These are phyloP conservation scores for Chrysodeixis includens DNA, from an alignment of 2,888 invertebrate genomes.

Conservation along the genomic window DNA sequence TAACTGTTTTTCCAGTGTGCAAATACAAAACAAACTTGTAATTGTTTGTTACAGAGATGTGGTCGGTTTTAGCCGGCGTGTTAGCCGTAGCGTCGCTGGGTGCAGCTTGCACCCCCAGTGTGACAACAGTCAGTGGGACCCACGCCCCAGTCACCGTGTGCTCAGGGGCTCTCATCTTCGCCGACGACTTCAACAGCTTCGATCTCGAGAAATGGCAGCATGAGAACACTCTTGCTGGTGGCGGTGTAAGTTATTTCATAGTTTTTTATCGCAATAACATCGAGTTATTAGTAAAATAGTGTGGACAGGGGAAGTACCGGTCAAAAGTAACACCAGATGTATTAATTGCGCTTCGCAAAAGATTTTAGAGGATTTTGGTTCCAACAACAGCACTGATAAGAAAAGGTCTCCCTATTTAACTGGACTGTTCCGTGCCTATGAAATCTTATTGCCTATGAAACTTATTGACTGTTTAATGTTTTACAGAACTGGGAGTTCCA, in stretches of 20 bases:
- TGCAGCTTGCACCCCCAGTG: conserved; percentile 79
- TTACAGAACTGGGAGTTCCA: conserved; percentile 92
- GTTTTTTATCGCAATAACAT: neutral
- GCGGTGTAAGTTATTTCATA: conserved; percentile 87
- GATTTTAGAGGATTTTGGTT: no score
- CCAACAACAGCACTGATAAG: no score
- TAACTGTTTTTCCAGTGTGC: no score
- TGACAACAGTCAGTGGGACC: conserved; percentile 86
- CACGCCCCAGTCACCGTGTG: conserved; percentile 85
- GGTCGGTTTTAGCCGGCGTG: conserved; percentile 67
- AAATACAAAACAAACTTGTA: no score
- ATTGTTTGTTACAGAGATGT: conserved; percentile 75
- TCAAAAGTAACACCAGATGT: no score
- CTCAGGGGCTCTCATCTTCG: conserved; percentile 90
- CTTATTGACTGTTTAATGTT: no score
- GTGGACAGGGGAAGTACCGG: no score
- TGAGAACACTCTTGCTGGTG: conserved; percentile 90
- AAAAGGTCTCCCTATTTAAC: no score
- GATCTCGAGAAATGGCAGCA: conserved; percentile 91
- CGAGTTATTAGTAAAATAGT: no score
- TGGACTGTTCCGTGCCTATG: no score
- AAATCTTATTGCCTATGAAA: no score
- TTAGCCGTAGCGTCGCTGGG: conserved; percentile 68
- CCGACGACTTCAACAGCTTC: conserved; percentile 90
- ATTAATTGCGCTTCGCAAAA: no score